Conservation (phyloP, 1,140 invertebrate genomes). For the Spodoptera frugiperda region DNA sequence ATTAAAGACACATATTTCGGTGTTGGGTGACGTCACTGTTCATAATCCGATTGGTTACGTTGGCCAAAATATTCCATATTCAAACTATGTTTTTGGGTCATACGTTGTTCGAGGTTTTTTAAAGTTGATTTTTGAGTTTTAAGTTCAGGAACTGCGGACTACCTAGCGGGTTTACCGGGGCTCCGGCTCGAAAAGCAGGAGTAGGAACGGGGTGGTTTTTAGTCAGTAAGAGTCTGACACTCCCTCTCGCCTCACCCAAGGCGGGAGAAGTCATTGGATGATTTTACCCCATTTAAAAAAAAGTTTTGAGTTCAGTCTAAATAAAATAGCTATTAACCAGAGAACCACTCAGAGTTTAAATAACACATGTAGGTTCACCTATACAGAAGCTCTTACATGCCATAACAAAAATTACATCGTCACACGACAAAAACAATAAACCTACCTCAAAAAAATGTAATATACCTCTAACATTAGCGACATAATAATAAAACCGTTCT, state of each 20-base stretch:
- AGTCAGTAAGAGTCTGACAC: too few species aligned
- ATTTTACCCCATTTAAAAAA: too few species aligned
- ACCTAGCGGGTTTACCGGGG: too few species aligned
- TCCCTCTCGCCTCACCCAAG: too few species aligned
- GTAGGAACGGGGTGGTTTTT: too few species aligned
- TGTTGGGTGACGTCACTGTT: conserved; percentile 18
- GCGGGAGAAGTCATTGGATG: too few species aligned
- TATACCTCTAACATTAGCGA: conserved; percentile 53
- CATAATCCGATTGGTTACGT: conserved; percentile 23
- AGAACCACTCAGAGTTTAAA: not conserved
- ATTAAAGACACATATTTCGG: conserved; percentile 31
- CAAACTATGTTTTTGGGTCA: not conserved
- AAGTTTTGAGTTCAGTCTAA: too few species aligned
- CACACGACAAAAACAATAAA: conserved; percentile 31
- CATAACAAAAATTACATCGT: conserved; percentile 40
- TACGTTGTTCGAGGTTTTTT: not conserved
- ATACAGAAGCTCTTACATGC: conserved; percentile 30
- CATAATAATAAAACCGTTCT: conserved; percentile 62
- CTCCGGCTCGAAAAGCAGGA: too few species aligned
- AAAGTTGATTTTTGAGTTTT: too few species aligned
- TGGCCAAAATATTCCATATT: not conserved
- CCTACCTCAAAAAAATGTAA: conserved; percentile 31
- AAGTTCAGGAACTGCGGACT: too few species aligned
- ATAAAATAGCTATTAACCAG: too few species aligned
- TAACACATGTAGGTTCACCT: not conserved